phyloP scores from a whole-genome alignment of 1,140 invertebrate genomes.

The Euwallacea fornicatus region DNA sequence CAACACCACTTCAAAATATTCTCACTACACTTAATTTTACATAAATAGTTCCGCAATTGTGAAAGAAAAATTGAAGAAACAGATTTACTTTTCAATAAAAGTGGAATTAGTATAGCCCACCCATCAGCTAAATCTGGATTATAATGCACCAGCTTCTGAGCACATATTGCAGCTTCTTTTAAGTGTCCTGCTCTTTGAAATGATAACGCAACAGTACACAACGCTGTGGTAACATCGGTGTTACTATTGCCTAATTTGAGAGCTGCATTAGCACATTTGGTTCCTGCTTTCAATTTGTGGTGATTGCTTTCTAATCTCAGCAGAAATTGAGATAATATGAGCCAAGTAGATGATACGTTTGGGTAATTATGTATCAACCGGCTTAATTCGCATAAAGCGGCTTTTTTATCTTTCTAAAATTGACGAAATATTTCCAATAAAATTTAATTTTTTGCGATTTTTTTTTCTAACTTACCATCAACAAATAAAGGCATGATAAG shows the following conservation, averaged over 20 bases:
- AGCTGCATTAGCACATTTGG: slow-evolving; percentile 44
- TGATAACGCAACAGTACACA: slow-evolving; percentile 44
- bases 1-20: neutral
- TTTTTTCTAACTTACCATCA: slow-evolving; percentile 39
- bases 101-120: slow-evolving; percentile 37
- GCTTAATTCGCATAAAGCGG: slow-evolving; percentile 42
- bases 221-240: slow-evolving; percentile 46
- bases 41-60: too few relatives aligned
- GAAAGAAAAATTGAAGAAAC: too few relatives aligned
- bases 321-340: slow-evolving; percentile 44
- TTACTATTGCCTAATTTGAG: slow-evolving; percentile 43
- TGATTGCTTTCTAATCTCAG: slow-evolving; percentile 39
- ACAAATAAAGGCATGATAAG: slow-evolving; percentile 42
- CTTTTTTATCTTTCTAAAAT: slow-evolving; percentile 42
- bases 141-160: slow-evolving; percentile 49
- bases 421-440: neutral
- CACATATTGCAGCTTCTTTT: slow-evolving; percentile 43
- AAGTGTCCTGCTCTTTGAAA: slow-evolving; percentile 41
- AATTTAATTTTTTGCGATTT: neutral
- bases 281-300: slow-evolving; percentile 35
- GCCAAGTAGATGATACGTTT: slow-evolving; percentile 44
- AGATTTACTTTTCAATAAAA: neutral
- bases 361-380: slow-evolving; percentile 49
- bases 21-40: neutral
- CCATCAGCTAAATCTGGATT: slow-evolving; percentile 46